Evolutionary conservation across 2,113 vertebrate species (phyloP).

Genomic region (Muntiacus reevesi): DNA sequence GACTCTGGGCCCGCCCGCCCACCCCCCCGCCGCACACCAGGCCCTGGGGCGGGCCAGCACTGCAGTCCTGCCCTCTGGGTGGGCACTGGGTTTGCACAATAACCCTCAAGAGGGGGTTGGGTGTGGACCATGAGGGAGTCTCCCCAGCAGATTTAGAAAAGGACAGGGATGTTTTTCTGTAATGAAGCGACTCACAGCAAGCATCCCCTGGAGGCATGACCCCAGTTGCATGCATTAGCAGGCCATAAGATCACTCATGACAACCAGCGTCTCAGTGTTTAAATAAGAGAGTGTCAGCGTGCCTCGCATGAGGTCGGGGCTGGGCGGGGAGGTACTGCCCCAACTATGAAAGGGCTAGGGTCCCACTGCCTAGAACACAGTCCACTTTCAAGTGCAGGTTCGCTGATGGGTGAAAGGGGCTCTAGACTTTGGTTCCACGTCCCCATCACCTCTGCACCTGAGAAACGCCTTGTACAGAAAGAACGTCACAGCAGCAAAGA

Average conservation of each 20-base stretch:
- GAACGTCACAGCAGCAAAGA: too few relatives aligned
- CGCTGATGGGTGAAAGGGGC: too few relatives aligned
- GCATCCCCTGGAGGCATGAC: accelerated
- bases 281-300: neutral
- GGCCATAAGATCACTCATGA: neutral
- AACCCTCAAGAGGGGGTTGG: neutral
- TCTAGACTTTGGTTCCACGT: neutral
- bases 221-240: accelerated
- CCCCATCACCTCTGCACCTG: neutral
- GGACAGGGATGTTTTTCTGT: neutral
- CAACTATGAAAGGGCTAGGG: neutral
- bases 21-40: too few relatives aligned
- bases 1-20: neutral
- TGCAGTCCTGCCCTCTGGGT: neutral
- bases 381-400: neutral
- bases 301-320: neutral
- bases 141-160: neutral
- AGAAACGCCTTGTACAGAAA: neutral
- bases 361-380: neutral
- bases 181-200: neutral
- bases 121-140: accelerated
- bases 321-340: too few relatives aligned
- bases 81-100: neutral
- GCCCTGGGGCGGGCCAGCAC: neutral
- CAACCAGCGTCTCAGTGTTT: too few relatives aligned